Evolutionary conservation across 1,140 invertebrate genomes (phyloP), one percentile per base, ranked within the genome.

Genomic region (Pseudomyrmex cubaensis): DNA sequence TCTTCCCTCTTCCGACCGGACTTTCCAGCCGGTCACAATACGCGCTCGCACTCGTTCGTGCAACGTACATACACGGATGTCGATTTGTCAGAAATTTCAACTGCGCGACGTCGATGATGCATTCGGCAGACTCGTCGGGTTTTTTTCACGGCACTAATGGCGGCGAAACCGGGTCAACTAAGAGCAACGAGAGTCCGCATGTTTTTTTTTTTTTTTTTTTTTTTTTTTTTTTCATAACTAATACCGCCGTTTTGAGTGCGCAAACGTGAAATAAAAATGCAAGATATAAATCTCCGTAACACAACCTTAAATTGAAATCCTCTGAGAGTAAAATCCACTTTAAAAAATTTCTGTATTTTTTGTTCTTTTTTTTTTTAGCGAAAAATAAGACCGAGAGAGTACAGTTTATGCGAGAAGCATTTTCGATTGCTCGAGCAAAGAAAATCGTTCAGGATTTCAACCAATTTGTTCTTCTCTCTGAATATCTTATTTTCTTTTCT

Each of bases 41-140:
- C 76, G 69, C 76, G 64, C 70, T 52, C 12, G 35, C 35, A 8
- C 64, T 59, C 66, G 66, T 70, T 69, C 56, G 70, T 22, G 54
- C 76, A 59, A 70, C 44, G 54, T 10, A 59, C 44, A 62, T 35
- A 35, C 67, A 50, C 56, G 20, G 67, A n/a, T 54, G 78, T 75
- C 61, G 61, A 74, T 62, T 82, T 74, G 70, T 82, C 83, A 84
- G 78, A 84, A 67, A 85, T 84, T 84, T 62, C 78, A 54, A 63
- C 52, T 62, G 57, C 10, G 59, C 46, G 67, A 35, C 67, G 15
- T 13, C 35, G 75, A 78, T 69, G 75, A 69, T 57, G 76, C 66
- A 48, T 46, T 70, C 22, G 76, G 20, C 63, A 57, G 17, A 2
- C 64, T 70, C 63, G 35, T 57, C 44, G 52, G 35, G 54, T n/a